Percentiles rank a stretch among this genome's conserved stretches.
Conservation (phyloP, 30 jellyfish, hydroid and myxozoan genomes). For the Hydra vulgaris region DNA sequence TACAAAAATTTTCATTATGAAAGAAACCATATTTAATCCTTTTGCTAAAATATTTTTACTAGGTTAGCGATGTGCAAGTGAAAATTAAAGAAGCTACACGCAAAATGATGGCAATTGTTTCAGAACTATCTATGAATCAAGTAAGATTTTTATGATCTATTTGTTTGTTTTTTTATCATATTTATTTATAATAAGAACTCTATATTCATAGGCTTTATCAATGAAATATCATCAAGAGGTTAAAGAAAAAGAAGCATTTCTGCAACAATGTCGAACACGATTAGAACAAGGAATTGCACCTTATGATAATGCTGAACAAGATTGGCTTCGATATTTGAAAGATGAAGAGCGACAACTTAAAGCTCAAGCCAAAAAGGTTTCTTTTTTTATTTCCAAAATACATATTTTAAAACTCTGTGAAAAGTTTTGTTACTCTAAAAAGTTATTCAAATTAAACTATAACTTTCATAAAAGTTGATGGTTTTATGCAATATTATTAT, state of each 20-base stretch:
- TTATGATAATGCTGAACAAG: constrained; percentile 58
- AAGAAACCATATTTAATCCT: too few relatives aligned
- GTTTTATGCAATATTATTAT: too few relatives aligned
- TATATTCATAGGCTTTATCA: constrained; percentile 47
- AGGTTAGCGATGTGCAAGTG: constrained; percentile 86
- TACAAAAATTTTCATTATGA: too few relatives aligned
- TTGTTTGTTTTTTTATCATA: background rate
- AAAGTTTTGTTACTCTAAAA: too few relatives aligned
- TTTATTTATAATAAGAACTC: background rate
- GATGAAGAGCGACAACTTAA: constrained; percentile 36
- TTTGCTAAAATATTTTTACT: too few relatives aligned
- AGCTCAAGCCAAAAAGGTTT: background rate
- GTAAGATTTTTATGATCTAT: constrained; percentile 12
- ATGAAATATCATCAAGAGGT: constrained; percentile 59
- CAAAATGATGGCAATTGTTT: constrained; percentile 91
- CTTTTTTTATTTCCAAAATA: too few relatives aligned
- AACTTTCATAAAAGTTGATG: too few relatives aligned
- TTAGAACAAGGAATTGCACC: constrained; percentile 90
- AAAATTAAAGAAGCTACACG: constrained; percentile 77
- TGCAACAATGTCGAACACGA: constrained; percentile 58
- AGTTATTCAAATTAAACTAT: too few relatives aligned
- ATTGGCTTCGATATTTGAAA: constrained; percentile 53
- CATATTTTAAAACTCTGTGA: background rate
- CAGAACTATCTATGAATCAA: constrained; percentile 84
- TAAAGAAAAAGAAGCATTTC: constrained; percentile 41